Evolutionary conservation across 1,140 invertebrate species (phyloP).

Genomic region (Bombus terrestris): DNA sequence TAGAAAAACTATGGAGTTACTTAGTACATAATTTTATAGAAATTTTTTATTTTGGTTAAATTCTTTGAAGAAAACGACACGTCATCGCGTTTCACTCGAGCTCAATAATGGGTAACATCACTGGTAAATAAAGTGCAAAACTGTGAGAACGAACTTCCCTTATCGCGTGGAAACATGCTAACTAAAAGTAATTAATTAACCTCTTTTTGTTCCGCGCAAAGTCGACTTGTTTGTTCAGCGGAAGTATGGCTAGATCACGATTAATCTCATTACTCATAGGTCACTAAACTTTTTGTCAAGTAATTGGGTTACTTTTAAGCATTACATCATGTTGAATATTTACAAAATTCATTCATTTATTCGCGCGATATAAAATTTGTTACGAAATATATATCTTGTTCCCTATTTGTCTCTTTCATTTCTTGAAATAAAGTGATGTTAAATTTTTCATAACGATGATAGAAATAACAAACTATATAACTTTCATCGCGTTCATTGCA

Average conservation of each 20-base stretch:
- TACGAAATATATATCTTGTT: background rate
- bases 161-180: conserved; percentile 1
- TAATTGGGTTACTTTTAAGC: conserved; percentile 33
- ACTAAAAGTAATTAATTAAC: conserved; percentile 57
- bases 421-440: no score
- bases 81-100: background rate
- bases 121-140: conserved; percentile 27
- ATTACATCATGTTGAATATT: conserved; percentile 7
- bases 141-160: background rate
- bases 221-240: conserved; percentile 43
- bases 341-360: background rate
- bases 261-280: conserved; percentile 54
- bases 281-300: conserved; percentile 51
- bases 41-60: background rate
- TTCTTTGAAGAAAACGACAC: background rate
- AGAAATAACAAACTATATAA: no score
- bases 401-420: background rate
- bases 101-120: conserved; percentile 5
- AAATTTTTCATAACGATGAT: no score
- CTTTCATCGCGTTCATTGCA: no score
- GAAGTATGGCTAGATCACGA: conserved; percentile 28
- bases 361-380: background rate
- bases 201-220: conserved; percentile 37
- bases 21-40: no score
- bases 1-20: background rate